A percentile compares a stretch with the other conserved stretches of the same genome.
Conservation (phyloP, 2,888 invertebrate species). For the Digitonthophagus gazella region DNA sequence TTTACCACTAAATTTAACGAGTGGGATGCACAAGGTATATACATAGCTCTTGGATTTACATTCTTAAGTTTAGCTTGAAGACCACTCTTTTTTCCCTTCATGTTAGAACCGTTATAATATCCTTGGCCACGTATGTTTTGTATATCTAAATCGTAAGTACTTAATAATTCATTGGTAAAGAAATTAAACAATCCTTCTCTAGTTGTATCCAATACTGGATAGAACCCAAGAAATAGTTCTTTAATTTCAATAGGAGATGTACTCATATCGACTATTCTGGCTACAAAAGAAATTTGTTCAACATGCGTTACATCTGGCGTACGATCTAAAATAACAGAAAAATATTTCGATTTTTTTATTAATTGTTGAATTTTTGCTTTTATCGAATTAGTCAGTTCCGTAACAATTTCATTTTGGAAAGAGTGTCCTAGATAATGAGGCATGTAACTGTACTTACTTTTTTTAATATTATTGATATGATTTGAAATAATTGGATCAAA, state of each 20-base stretch:
- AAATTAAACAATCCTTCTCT: background rate
- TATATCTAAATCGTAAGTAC: too few species aligned
- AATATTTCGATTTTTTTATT: constrained; percentile 22
- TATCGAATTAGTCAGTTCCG: constrained; percentile 19
- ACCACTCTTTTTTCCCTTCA: constrained; percentile 26
- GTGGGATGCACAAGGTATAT: constrained; percentile 26
- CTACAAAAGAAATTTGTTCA: constrained; percentile 26
- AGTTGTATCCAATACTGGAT: background rate
- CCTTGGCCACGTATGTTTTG: too few species aligned
- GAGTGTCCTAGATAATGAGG: constrained; percentile 25
- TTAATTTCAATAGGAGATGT: constrained; percentile 17
- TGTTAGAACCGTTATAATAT: constrained; percentile 29
- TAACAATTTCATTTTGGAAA: constrained; percentile 27
- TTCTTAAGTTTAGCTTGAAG: constrained; percentile 25
- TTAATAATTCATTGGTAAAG: too few species aligned
- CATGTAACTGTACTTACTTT: background rate
- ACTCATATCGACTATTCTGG: constrained; percentile 34
- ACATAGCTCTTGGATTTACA: constrained; percentile 22
- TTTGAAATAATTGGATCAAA: background rate
- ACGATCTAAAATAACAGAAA: constrained; percentile 18
- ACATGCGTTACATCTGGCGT: constrained; percentile 24
- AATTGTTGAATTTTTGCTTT: constrained; percentile 21
- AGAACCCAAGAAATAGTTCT: constrained; percentile 1
- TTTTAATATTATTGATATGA: background rate
- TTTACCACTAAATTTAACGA: constrained; percentile 25